A percentile compares a stretch with the other conserved stretches of the same genome.
phyloP scores from a whole-genome alignment of 1,140 invertebrate genomes.

The Drosophila jambulina region DNA sequence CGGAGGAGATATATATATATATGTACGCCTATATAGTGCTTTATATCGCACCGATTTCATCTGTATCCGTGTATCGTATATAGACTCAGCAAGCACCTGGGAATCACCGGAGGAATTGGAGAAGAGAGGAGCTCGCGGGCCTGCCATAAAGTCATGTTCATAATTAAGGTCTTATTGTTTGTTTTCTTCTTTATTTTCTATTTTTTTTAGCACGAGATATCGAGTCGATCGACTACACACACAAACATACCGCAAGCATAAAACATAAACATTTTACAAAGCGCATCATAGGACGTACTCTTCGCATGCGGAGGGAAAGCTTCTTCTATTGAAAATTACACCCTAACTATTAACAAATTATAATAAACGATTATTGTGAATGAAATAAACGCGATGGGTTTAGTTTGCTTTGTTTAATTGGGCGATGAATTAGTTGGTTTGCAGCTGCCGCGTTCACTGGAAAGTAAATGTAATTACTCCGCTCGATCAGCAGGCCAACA shows the following conservation, averaged over 20 bases:
- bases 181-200: constrained; percentile 32
- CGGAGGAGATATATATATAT: constrained; percentile 12
- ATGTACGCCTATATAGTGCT: constrained; percentile 13
- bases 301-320: constrained; percentile 8
- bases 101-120: constrained; percentile 12
- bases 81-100: constrained; percentile 12
- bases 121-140: constrained; percentile 22
- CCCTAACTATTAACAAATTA: constrained; percentile 51
- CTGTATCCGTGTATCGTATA: constrained; percentile 18
- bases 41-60: constrained; percentile 34
- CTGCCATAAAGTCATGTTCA: constrained; percentile 82
- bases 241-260: constrained; percentile 1
- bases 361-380: constrained; percentile 51
- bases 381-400: constrained; percentile 24
- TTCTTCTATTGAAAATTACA: constrained; percentile 41
- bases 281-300: constrained; percentile 12
- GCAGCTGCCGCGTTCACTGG: neutral
- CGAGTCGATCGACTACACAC: constrained; percentile 44
- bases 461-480: too few relatives aligned
- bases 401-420: constrained; percentile 5
- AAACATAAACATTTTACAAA: constrained; percentile 23
- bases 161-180: constrained; percentile 65
- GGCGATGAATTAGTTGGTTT: neutral
- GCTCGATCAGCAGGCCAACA: neutral
- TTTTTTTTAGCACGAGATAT: constrained; percentile 76